These are phyloP conservation scores for Tenrec ecaudatus DNA, from an alignment of 2,113 vertebrate species.

Conservation along the genomic window DNA sequence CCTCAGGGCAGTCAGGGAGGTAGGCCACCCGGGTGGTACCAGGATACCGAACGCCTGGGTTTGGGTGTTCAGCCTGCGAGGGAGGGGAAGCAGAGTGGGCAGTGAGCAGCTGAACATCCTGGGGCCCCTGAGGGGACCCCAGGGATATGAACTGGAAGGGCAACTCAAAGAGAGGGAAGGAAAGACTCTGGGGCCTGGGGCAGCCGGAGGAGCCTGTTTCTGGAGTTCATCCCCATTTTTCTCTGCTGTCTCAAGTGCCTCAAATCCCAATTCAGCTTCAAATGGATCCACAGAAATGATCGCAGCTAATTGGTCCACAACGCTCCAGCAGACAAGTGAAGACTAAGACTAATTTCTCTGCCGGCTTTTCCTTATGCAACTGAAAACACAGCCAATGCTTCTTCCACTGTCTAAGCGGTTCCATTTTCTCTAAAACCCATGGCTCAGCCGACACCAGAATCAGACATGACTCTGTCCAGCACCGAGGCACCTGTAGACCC, in stretches of 20 bases:
- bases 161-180: background rate
- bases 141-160: background rate
- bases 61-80: slow-evolving; percentile 92
- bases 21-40: slow-evolving; percentile 95
- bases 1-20: slow-evolving; percentile 95
- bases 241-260: slow-evolving; percentile 25
- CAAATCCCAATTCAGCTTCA: slow-evolving; percentile 42
- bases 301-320: background rate
- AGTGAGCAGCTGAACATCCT: slow-evolving; percentile 21
- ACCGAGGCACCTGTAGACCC: slow-evolving; percentile 12
- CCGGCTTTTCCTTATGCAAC: slow-evolving; percentile 13
- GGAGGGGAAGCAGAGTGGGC: slow-evolving; percentile 30
- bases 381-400: background rate
- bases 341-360: slow-evolving; percentile 27
- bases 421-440: background rate
- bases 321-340: slow-evolving; percentile 49
- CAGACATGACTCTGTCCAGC: slow-evolving; percentile 20
- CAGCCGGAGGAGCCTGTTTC: slow-evolving; percentile 17
- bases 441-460: background rate
- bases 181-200: background rate
- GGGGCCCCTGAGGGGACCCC: background rate
- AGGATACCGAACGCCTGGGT: slow-evolving; percentile 94
- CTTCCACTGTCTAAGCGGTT: slow-evolving; percentile 19
- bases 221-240: slow-evolving; percentile 36
- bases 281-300: slow-evolving; percentile 4